phyloP scores from a whole-genome alignment of 2,797 vertebrate genomes.

The Adelosebastes latens region DNA sequence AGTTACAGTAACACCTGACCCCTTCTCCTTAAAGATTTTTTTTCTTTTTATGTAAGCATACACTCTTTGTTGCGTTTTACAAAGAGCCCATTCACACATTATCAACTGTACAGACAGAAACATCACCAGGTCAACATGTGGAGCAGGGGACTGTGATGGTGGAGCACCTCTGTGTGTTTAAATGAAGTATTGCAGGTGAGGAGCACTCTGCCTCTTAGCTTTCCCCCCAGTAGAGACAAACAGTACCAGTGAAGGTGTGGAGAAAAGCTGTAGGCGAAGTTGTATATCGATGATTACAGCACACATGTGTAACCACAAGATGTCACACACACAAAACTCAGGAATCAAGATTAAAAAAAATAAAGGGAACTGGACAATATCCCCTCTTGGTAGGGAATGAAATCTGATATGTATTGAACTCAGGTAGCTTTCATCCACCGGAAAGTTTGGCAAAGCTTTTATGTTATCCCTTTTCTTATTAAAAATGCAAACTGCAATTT shows the following conservation, averaged over 20 bases:
- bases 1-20: not conserved
- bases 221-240: slow-evolving; percentile 1
- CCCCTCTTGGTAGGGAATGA: slow-evolving; percentile 17
- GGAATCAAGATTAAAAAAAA: slow-evolving; percentile 3
- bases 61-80: not conserved
- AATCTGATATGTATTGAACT: slow-evolving; percentile 29
- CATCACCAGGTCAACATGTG: not conserved
- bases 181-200: slow-evolving; percentile 48
- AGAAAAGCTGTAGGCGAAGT: not conserved
- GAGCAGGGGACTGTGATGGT: slow-evolving; percentile 25
- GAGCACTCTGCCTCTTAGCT: not conserved
- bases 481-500: not conserved
- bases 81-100: not conserved
- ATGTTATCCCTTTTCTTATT: slow-evolving; percentile 7
- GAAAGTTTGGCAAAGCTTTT: slow-evolving; percentile 36
- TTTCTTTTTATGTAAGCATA: not conserved
- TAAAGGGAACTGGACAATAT: not conserved
- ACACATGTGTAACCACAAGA: not conserved
- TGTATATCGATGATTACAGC: not conserved
- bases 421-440: slow-evolving; percentile 19
- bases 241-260: not conserved
- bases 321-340: not conserved
- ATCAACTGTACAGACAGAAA: not conserved
- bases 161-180: slow-evolving; percentile 63
- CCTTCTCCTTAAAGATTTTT: not conserved